Conservation (phyloP, 2,797 vertebrate genomes). For the Oreortyx pictus region DNA sequence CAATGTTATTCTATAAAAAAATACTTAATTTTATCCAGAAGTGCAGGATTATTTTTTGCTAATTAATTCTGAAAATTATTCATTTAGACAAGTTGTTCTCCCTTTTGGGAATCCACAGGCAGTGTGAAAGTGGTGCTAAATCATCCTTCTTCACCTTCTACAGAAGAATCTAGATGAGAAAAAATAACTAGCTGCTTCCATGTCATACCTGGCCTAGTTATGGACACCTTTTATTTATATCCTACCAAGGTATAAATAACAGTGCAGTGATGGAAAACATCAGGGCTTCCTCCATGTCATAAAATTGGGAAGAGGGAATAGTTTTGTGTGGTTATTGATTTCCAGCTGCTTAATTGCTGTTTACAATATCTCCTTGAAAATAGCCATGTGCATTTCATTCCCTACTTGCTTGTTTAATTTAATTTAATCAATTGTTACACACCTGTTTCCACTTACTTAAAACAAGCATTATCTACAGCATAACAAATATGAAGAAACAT, state of each 20-base stretch:
- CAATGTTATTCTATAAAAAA: background rate
- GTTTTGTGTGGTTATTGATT: conserved; percentile 70
- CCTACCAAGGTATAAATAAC: conserved; percentile 33
- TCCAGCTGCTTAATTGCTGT: conserved; percentile 73
- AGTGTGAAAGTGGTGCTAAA: background rate
- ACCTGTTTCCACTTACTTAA: conserved; percentile 80
- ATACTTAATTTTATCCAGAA: conserved; percentile 15
- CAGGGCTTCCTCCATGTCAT: conserved; percentile 14
- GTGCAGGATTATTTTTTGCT: background rate
- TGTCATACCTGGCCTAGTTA: background rate
- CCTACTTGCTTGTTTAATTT: conserved; percentile 62
- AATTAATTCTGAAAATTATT: conserved; percentile 5
- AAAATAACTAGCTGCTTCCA: background rate
- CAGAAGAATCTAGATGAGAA: background rate
- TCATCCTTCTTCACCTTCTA: background rate
- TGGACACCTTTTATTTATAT: background rate
- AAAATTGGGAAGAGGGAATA: conserved; percentile 60
- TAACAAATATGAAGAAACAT: conserved; percentile 68
- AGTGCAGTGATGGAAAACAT: conserved; percentile 39
- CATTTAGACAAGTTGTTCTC: background rate
- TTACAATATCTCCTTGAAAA: conserved; percentile 76
- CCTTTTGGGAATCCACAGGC: background rate
- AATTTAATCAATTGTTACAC: conserved; percentile 76
- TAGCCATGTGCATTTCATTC: conserved; percentile 55
- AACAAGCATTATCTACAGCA: conserved; percentile 70